These are phyloP conservation scores for Clinocottus analis DNA, from an alignment of 2,113 vertebrate species.

Conservation along the genomic window DNA sequence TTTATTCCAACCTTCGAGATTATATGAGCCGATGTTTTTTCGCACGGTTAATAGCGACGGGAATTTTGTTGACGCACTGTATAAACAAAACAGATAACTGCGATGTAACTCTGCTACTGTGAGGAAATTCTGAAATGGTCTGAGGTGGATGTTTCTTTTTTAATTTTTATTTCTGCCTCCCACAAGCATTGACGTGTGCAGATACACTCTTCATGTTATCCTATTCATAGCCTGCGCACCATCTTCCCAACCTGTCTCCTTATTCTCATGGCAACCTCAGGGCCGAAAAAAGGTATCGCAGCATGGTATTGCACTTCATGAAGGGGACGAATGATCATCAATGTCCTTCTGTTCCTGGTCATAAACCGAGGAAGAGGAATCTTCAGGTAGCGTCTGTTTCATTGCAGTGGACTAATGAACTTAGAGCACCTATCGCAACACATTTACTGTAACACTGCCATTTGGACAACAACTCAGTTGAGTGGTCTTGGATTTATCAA, in stretches of 20 bases:
- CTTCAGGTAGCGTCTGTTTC: not conserved
- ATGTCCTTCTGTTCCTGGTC: not conserved
- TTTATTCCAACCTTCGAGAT: constrained; percentile 41
- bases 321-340: not conserved
- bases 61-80: not conserved
- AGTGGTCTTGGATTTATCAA: not conserved
- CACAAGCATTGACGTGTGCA: constrained; percentile 9
- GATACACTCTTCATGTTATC: constrained; percentile 60
- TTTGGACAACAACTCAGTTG: not conserved
- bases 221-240: not conserved
- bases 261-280: constrained; percentile 33
- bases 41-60: constrained; percentile 1
- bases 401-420: not conserved
- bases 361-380: not conserved
- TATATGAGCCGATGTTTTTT: constrained; percentile 40
- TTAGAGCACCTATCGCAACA: not conserved
- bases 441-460: not conserved
- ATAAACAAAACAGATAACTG: constrained; percentile 30
- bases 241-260: constrained; percentile 10
- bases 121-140: constrained; percentile 1
- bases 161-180: not conserved
- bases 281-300: constrained; percentile 20
- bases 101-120: not conserved
- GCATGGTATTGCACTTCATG: constrained; percentile 19
- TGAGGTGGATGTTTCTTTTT: constrained; percentile 9